Evolutionary conservation across 2,113 vertebrate genomes (phyloP).

Genomic region (Labeo rohita): DNA sequence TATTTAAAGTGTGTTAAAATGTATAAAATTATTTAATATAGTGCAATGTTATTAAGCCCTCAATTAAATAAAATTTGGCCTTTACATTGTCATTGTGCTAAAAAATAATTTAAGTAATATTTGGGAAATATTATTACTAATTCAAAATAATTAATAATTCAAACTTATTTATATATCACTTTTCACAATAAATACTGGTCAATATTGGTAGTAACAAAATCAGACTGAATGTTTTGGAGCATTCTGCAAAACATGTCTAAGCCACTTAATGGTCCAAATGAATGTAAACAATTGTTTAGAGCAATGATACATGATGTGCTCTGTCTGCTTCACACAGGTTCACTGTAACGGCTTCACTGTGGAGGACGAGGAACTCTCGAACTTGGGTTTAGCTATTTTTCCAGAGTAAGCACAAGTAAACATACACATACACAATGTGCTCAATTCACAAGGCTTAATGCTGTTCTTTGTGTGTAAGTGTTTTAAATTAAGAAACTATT

Average conservation of each 20-base stretch:
- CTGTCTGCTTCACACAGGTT: slow-evolving; percentile 74
- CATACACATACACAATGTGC: slow-evolving; percentile 1
- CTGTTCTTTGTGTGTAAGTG: not conserved
- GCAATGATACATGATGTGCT: not conserved
- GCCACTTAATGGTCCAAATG: not conserved
- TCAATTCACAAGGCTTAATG: not conserved
- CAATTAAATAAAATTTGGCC: no score
- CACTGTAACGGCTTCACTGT: slow-evolving; percentile 97
- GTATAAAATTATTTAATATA: no score
- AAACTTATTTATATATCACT: no score
- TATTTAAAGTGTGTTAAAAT: no score
- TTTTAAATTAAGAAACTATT: not conserved
- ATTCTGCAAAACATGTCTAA: not conserved
- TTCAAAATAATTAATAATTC: no score
- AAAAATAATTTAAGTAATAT: no score
- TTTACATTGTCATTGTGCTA: no score
- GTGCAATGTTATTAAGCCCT: no score
- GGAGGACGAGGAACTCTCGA: slow-evolving; percentile 95
- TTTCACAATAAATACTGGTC: no score
- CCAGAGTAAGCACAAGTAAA: slow-evolving; percentile 84
- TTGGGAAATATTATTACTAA: no score
- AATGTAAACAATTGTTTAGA: not conserved
- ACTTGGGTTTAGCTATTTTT: slow-evolving; percentile 93
- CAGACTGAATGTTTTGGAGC: not conserved
- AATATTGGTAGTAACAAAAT: not conserved